phyloP scores from a whole-genome alignment of 2,113 vertebrate species.

The Rallus limicola region DNA sequence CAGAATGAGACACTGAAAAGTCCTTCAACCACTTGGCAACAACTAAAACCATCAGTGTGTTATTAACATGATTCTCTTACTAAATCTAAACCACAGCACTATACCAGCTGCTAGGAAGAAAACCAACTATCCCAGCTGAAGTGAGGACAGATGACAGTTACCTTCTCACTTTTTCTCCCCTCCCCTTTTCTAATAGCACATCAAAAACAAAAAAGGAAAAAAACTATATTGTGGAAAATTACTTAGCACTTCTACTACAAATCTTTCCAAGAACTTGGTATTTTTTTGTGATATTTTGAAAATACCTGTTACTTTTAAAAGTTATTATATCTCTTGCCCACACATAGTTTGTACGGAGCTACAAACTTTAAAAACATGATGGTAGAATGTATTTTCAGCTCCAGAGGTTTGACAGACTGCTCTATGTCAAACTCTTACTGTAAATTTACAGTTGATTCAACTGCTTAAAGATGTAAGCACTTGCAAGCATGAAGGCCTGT shows the following conservation, averaged over 20 bases:
- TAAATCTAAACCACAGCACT: too few relatives aligned
- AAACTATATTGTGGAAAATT: background rate
- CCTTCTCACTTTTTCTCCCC: background rate
- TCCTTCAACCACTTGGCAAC: too few relatives aligned
- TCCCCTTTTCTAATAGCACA: background rate
- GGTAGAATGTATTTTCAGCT: background rate
- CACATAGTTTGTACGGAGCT: background rate
- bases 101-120: too few relatives aligned
- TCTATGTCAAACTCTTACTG: background rate
- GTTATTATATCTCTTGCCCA: background rate
- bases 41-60: too few relatives aligned
- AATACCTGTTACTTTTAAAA: background rate
- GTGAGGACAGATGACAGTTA: background rate
- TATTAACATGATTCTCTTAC: too few relatives aligned
- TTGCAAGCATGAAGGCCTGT: background rate
- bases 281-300: background rate
- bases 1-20: too few relatives aligned
- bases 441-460: background rate
- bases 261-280: background rate
- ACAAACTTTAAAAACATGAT: background rate
- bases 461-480: background rate
- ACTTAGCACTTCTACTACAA: background rate
- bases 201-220: background rate
- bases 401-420: background rate
- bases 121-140: too few relatives aligned